A percentile compares a stretch with the other conserved stretches of the same genome.
phyloP scores from a whole-genome alignment of 2,797 vertebrate species.

The Micromesistius poutassou region DNA sequence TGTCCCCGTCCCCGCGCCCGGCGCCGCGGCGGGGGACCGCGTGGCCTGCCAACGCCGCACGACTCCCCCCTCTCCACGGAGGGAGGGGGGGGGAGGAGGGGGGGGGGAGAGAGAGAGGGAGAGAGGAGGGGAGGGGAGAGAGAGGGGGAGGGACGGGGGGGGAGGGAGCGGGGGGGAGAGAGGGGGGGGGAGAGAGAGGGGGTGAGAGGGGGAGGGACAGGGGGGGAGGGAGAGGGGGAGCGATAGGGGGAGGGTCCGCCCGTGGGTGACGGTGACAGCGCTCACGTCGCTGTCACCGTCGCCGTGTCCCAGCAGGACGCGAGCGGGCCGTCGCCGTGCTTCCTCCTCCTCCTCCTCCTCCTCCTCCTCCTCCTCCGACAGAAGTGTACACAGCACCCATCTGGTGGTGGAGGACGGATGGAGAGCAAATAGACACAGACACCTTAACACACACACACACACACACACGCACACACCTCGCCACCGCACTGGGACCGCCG shows the following conservation, averaged over 20 bases:
- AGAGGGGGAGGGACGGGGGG: no score
- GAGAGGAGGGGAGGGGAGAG: no score
- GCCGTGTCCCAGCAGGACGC: not conserved
- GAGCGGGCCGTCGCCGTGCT: no score
- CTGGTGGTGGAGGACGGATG: conserved; percentile 48
- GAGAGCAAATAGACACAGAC: conserved; percentile 38
- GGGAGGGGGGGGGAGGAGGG: conserved; percentile 37
- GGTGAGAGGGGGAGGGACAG: no score
- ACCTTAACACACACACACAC: not conserved
- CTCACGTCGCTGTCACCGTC: no score
- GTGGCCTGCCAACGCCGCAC: conserved; percentile 63
- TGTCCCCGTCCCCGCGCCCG: conserved; percentile 47
- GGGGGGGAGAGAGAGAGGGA: no score
- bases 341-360: conserved; percentile 31
- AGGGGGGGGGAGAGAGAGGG: no score
- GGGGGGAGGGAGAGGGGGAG: conserved; percentile 48
- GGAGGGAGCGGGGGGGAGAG: no score
- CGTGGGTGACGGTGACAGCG: no score
- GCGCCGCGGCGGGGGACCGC: conserved; percentile 34
- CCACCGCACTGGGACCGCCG: no score
- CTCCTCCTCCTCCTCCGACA: conserved; percentile 36
- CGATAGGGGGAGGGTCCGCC: no score
- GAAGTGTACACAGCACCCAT: conserved; percentile 42
- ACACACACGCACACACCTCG: no score
- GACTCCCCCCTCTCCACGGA: conserved; percentile 43